Conservation (phyloP, 2,888 invertebrate species). For the Microchrysa polita region DNA sequence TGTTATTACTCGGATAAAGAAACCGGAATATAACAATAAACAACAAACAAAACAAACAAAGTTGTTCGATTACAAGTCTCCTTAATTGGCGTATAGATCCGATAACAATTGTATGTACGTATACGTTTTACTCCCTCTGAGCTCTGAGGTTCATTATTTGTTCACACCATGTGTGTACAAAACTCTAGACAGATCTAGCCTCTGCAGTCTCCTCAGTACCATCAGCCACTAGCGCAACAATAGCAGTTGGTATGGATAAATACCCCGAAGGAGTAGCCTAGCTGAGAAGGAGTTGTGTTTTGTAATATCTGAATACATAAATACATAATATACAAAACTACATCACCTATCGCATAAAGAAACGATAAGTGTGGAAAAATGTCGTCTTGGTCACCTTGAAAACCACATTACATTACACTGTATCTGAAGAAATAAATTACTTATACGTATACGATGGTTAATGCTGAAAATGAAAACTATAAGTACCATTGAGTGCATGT, state of each 20-base stretch:
- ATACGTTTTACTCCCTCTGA: neutral
- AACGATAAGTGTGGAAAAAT: constrained; percentile 10
- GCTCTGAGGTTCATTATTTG: too few relatives aligned
- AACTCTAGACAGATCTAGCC: too few relatives aligned
- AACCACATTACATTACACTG: constrained; percentile 15
- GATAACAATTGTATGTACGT: too few relatives aligned
- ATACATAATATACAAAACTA: too few relatives aligned
- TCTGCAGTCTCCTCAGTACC: too few relatives aligned
- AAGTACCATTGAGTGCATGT: constrained; percentile 1
- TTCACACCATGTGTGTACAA: neutral
- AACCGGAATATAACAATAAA: neutral
- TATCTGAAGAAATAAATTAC: neutral
- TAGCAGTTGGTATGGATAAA: too few relatives aligned
- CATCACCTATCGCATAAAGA: neutral
- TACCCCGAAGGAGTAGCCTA: too few relatives aligned
- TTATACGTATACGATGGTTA: neutral
- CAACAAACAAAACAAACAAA: constrained; percentile 11
- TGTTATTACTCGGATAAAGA: neutral
- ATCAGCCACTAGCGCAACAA: too few relatives aligned
- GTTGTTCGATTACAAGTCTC: constrained; percentile 10
- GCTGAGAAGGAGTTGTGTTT: too few relatives aligned
- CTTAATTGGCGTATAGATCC: constrained; percentile 23
- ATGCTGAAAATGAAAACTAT: neutral
- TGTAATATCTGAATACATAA: too few relatives aligned
- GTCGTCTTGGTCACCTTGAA: constrained; percentile 33